Percentiles rank a stretch among this genome's conserved stretches.
phyloP scores from a whole-genome alignment of 1,140 invertebrate species.

The Gonioctena quinquepunctata region DNA sequence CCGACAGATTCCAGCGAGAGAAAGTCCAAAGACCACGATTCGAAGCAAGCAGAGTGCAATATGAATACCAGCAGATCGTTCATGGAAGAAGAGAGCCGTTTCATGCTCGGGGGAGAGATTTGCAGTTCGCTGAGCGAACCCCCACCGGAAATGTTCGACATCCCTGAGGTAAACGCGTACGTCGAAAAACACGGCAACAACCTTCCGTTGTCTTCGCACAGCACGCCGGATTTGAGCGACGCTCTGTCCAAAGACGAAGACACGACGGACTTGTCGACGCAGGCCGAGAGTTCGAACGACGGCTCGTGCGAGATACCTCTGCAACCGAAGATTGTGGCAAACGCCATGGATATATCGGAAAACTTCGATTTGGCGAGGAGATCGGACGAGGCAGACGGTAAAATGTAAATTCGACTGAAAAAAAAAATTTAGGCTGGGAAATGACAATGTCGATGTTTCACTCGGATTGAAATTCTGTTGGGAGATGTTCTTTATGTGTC shows the following conservation, averaged over 20 bases:
- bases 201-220: slow-evolving; percentile 1
- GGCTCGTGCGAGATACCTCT: slow-evolving; percentile 48
- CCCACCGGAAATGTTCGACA: slow-evolving; percentile 54
- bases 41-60: neutral
- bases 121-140: slow-evolving; percentile 54
- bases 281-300: slow-evolving; percentile 38
- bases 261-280: slow-evolving; percentile 31
- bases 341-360: too few relatives aligned
- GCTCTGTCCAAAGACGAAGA: slow-evolving; percentile 27
- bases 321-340: slow-evolving; percentile 44
- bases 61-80: slow-evolving; percentile 9
- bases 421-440: too few relatives aligned
- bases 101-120: slow-evolving; percentile 47
- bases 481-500: too few relatives aligned
- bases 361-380: slow-evolving; percentile 23
- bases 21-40: slow-evolving; percentile 1
- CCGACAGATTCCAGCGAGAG: neutral
- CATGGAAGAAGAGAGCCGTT: slow-evolving; percentile 39
- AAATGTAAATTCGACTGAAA: slow-evolving; percentile 35
- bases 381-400: slow-evolving; percentile 21
- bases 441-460: too few relatives aligned
- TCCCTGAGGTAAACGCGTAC: slow-evolving; percentile 17
- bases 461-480: too few relatives aligned
- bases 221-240: slow-evolving; percentile 1
- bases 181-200: neutral